Evolutionary conservation across 2,797 vertebrate genomes (phyloP).

Genomic region (Rhyacichthys aspro): DNA sequence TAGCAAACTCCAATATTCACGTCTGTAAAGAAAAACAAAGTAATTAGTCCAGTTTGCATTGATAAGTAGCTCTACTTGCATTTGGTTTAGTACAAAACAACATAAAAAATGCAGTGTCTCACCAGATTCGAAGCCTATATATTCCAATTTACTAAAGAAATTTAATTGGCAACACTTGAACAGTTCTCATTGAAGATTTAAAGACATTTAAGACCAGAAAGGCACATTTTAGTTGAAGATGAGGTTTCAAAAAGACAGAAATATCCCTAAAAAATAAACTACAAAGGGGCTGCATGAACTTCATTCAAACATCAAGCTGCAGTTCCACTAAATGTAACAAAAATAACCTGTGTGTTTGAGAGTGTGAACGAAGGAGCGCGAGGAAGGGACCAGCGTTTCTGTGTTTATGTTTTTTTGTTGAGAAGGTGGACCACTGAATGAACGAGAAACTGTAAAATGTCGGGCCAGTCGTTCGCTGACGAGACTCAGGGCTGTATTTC

Average conservation of each 20-base stretch:
- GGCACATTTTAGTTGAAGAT: too few species aligned
- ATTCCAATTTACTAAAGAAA: too few species aligned
- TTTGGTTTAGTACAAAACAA: too few species aligned
- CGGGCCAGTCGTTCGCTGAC: slow-evolving; percentile 34
- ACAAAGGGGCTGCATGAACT: not conserved
- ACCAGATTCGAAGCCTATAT: too few species aligned
- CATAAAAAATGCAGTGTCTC: too few species aligned
- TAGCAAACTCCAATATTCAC: too few species aligned
- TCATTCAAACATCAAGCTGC: slow-evolving; percentile 32
- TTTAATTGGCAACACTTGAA: too few species aligned
- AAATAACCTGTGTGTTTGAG: slow-evolving; percentile 14
- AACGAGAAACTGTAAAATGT: not conserved
- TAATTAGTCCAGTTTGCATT: too few species aligned
- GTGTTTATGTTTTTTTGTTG: slow-evolving; percentile 8
- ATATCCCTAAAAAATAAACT: not conserved
- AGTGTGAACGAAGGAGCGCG: slow-evolving; percentile 11
- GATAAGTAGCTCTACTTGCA: too few species aligned
- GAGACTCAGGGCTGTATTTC: slow-evolving; percentile 74
- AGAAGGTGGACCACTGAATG: slow-evolving; percentile 24
- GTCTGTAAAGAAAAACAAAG: too few species aligned
- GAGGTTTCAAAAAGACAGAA: not conserved
- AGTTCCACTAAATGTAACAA: slow-evolving; percentile 13
- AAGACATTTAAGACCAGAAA: too few species aligned
- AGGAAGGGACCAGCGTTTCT: slow-evolving; percentile 29
- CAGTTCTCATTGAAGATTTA: too few species aligned